Evolutionary conservation across 2,113 vertebrate species (phyloP).

Genomic region (Ochotona curzoniae): DNA sequence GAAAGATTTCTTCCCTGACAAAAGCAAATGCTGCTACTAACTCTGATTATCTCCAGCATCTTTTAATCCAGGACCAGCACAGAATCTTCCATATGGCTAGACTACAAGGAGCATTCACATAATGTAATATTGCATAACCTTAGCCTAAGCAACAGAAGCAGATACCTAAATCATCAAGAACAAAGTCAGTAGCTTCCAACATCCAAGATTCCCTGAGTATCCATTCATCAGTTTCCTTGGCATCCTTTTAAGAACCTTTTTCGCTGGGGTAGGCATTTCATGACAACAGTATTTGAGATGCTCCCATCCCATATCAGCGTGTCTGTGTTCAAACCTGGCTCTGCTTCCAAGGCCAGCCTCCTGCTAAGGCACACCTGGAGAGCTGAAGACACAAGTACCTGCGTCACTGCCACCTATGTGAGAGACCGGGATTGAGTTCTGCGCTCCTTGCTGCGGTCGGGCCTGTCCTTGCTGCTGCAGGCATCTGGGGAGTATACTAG

Average conservation of each 20-base stretch:
- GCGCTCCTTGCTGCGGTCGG: no score
- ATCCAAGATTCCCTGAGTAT: background rate
- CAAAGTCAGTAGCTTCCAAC: background rate
- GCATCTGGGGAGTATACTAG: no score
- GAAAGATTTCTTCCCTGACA: background rate
- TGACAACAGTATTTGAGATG: no score
- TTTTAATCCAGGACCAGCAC: background rate
- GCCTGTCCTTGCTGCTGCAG: no score
- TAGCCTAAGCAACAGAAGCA: background rate
- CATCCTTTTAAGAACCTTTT: constrained; percentile 5
- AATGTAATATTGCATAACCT: constrained; percentile 7
- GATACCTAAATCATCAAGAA: constrained; percentile 1
- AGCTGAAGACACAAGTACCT: no score
- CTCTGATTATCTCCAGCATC: background rate
- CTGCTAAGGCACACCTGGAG: no score
- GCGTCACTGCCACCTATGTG: no score
- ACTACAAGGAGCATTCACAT: background rate
- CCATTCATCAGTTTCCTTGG: background rate
- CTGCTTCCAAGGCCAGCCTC: no score
- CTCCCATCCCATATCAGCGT: no score
- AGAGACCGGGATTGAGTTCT: no score
- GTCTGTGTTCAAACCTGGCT: no score
- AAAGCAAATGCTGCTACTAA: background rate
- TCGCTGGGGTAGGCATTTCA: no score
- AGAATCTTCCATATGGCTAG: background rate